Percentiles rank a stretch among this genome's conserved stretches.
Conservation (phyloP, 2,888 invertebrate species). For the Ophioninae sp. region DNA sequence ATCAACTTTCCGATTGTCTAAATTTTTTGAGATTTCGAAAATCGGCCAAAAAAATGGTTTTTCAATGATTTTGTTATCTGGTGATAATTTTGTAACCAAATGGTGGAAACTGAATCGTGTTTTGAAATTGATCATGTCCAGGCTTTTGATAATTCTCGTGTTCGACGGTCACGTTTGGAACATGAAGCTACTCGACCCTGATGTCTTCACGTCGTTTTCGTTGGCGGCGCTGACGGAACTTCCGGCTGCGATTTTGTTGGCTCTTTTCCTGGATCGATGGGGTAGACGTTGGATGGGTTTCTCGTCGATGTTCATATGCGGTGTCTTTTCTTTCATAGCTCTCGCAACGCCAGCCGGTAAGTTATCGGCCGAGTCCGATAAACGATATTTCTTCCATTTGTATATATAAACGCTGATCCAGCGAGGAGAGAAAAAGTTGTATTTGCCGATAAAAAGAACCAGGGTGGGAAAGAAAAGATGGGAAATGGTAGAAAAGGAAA, state of each 20-base stretch:
- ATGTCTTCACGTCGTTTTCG: conserved; percentile 92
- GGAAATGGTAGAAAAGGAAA: background rate
- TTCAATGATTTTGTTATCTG: background rate
- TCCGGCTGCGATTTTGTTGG: conserved; percentile 91
- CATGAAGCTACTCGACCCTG: conserved; percentile 90
- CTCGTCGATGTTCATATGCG: conserved; percentile 90
- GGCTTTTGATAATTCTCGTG: conserved; percentile 91
- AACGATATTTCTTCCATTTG: background rate
- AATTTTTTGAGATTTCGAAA: no score
- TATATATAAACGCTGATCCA: background rate
- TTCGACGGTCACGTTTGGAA: conserved; percentile 95
- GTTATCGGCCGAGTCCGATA: conserved; percentile 6
- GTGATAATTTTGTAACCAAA: background rate
- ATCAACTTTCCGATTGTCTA: no score
- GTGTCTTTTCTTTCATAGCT: conserved; percentile 89
- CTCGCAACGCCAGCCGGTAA: conserved; percentile 88
- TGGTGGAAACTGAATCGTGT: background rate
- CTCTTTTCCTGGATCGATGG: conserved; percentile 90
- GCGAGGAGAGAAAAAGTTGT: background rate
- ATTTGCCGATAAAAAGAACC: background rate
- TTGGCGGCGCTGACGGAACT: conserved; percentile 91
- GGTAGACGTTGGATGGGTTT: conserved; percentile 93
- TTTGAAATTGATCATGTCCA: conserved; percentile 63
- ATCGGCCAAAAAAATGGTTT: conserved; percentile 2
- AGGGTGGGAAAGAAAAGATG: background rate